A percentile compares a stretch with the other conserved stretches of the same genome.
Evolutionary conservation across 2,113 vertebrate genomes (phyloP).

Genomic region (Tauraco erythrolophus): DNA sequence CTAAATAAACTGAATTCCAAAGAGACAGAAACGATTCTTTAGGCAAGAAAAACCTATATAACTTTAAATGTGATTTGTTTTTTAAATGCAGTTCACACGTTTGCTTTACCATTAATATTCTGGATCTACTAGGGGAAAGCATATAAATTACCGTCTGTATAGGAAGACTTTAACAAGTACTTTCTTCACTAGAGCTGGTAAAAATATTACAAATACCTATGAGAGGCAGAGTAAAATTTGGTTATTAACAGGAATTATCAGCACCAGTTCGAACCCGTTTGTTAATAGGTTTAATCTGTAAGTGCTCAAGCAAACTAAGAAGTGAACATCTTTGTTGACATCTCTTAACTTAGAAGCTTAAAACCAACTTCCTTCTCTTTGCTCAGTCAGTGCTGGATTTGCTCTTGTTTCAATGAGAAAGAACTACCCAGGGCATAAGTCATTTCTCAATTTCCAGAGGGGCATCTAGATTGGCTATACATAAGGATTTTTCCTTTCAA

Average conservation of each 20-base stretch:
- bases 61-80: background rate
- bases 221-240: background rate
- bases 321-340: background rate
- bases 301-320: background rate
- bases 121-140: too few species aligned
- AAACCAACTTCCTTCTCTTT: background rate
- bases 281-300: background rate
- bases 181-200: background rate
- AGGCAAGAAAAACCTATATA: background rate
- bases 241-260: background rate
- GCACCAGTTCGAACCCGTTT: background rate
- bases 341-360: background rate
- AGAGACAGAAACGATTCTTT: background rate
- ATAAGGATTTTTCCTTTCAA: background rate
- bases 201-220: background rate
- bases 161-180: background rate
- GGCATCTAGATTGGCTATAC: background rate
- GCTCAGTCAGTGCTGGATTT: background rate
- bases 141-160: background rate
- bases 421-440: background rate
- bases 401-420: background rate
- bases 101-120: too few species aligned
- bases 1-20: background rate
- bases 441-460: background rate
- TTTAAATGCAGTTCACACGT: background rate